A percentile compares a stretch with the other conserved stretches of the same genome.
phyloP scores from a whole-genome alignment of 2,888 invertebrate genomes.

The Drosophila incognita region DNA sequence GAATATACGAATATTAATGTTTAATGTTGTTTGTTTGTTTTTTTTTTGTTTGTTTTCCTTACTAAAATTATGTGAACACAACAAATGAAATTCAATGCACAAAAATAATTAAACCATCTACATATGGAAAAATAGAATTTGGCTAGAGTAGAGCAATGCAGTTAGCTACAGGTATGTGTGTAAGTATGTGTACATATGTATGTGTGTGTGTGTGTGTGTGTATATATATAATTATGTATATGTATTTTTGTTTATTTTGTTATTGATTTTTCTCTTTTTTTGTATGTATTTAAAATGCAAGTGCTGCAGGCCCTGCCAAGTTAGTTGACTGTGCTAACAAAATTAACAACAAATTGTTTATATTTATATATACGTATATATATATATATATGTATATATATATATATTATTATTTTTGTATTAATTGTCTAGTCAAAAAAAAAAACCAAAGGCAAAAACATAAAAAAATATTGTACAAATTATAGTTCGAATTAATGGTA shows the following conservation, averaged over 20 bases:
- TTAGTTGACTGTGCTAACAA: slow-evolving; percentile 60
- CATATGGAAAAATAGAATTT: slow-evolving; percentile 53
- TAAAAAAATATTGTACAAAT: slow-evolving; percentile 29
- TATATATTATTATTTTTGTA: not conserved
- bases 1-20: slow-evolving; percentile 24
- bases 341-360: slow-evolving; percentile 54
- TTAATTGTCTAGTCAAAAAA: slow-evolving; percentile 24
- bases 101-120: slow-evolving; percentile 53
- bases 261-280: slow-evolving; percentile 12
- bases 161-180: slow-evolving; percentile 29
- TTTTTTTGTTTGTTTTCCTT: slow-evolving; percentile 40
- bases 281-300: slow-evolving; percentile 38
- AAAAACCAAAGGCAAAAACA: slow-evolving; percentile 22
- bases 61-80: slow-evolving; percentile 70
- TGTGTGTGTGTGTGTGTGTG: slow-evolving; percentile 14
- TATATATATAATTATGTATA: slow-evolving; percentile 15
- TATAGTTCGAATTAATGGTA: slow-evolving; percentile 18
- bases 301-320: slow-evolving; percentile 56
- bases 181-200: slow-evolving; percentile 24
- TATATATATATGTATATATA: too few relatives aligned
- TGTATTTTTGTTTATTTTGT: slow-evolving; percentile 13
- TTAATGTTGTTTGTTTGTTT: slow-evolving; percentile 18
- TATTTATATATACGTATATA: not conserved
- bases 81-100: slow-evolving; percentile 40
- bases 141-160: slow-evolving; percentile 66